A percentile compares a stretch with the other conserved stretches of the same genome.
These are phyloP conservation scores for Holothuria glaberrima DNA, from an alignment of 35 echinoderm and acorn worm species.

Conservation along the genomic window DNA sequence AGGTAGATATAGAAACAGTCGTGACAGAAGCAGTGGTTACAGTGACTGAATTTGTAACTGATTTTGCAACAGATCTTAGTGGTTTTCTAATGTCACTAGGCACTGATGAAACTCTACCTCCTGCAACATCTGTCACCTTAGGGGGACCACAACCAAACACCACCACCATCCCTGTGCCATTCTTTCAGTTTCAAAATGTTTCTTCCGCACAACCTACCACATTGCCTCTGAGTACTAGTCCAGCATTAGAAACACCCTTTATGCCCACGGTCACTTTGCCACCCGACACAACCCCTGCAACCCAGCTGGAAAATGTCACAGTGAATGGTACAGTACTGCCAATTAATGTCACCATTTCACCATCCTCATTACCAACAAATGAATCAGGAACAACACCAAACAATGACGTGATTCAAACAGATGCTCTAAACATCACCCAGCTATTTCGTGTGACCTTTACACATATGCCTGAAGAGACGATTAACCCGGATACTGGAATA, in stretches of 20 bases:
- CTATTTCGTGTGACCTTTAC: constrained; percentile 73
- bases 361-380: not conserved
- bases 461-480: constrained; percentile 34
- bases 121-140: not conserved
- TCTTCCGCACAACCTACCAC: not conserved
- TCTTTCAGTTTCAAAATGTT: too few relatives aligned
- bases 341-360: not conserved
- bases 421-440: constrained; percentile 54
- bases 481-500: constrained; percentile 27
- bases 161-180: not conserved
- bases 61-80: constrained; percentile 26
- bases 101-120: not conserved
- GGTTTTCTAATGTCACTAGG: not conserved
- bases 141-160: not conserved
- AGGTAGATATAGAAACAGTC: not conserved
- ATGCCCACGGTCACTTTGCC: not conserved
- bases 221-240: constrained; percentile 30
- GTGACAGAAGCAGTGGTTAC: constrained; percentile 21
- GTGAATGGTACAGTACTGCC: not conserved
- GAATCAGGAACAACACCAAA: not conserved
- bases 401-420: not conserved
- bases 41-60: constrained; percentile 54
- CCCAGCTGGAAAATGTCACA: not conserved
- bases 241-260: not conserved
- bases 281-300: not conserved